phyloP scores from a whole-genome alignment of 2,888 invertebrate species.

The Drosophila cyrtoloma region DNA sequence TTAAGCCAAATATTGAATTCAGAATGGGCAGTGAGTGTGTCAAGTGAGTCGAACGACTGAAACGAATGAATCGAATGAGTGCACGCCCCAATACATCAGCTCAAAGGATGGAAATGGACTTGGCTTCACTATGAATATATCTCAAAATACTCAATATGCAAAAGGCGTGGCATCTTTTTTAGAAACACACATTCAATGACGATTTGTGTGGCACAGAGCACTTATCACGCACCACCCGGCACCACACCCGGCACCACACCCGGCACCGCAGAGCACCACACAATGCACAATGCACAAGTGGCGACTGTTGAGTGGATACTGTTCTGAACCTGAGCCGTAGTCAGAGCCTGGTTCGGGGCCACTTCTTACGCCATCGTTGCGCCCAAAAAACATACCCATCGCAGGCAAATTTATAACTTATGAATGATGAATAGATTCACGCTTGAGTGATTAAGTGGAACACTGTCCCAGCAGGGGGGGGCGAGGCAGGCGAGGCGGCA shows the following conservation, averaged over 20 bases:
- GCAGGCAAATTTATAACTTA: slow-evolving; percentile 81
- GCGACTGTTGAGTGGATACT: slow-evolving; percentile 43
- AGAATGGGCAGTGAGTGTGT: slow-evolving; percentile 31
- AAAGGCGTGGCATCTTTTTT: slow-evolving; percentile 36
- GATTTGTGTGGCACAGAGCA: slow-evolving; percentile 12
- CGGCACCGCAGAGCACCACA: slow-evolving; percentile 19
- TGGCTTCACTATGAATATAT: slow-evolving; percentile 56
- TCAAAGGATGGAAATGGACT: slow-evolving; percentile 23
- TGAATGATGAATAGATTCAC: slow-evolving; percentile 82
- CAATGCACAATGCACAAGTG: slow-evolving; percentile 61
- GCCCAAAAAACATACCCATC: slow-evolving; percentile 71
- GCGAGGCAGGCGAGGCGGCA: background rate
- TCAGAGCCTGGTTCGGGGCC: slow-evolving; percentile 26
- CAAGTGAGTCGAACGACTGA: slow-evolving; percentile 33
- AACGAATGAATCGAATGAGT: slow-evolving; percentile 17
- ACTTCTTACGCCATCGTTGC: slow-evolving; percentile 66
- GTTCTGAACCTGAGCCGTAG: slow-evolving; percentile 28
- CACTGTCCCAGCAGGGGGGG: slow-evolving; percentile 36
- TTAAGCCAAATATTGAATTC: slow-evolving; percentile 15
- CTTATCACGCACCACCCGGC: slow-evolving; percentile 9
- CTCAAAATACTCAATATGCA: slow-evolving; percentile 53
- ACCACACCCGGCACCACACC: slow-evolving; percentile 9
- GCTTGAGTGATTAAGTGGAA: slow-evolving; percentile 83
- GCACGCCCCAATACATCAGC: slow-evolving; percentile 29
- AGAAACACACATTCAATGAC: slow-evolving; percentile 18